Conservation (phyloP, 2,113 vertebrate genomes). For the Muntiacus muntjak region DNA sequence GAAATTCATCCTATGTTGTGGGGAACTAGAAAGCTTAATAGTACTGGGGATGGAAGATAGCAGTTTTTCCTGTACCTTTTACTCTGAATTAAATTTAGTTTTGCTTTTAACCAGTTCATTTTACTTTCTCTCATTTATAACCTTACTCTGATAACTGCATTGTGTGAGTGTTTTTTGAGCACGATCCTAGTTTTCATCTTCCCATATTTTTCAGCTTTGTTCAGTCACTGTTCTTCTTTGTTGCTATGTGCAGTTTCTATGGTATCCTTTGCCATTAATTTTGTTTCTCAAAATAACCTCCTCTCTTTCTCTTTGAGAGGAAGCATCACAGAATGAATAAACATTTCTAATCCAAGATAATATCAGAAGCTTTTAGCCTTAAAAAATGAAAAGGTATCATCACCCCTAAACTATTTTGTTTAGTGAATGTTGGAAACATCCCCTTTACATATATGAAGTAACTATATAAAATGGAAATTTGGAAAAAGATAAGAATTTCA, state of each 20-base stretch:
- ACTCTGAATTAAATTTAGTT: background rate
- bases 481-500: background rate
- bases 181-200: background rate
- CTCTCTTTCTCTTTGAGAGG: background rate
- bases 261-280: constrained; percentile 57
- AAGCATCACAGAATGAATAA: constrained; percentile 12
- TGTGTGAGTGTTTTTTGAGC: background rate
- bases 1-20: background rate
- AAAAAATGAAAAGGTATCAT: background rate
- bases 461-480: background rate
- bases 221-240: constrained; percentile 10
- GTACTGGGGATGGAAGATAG: background rate
- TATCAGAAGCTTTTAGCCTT: background rate
- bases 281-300: constrained; percentile 60
- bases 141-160: background rate
- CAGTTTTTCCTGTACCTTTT: background rate
- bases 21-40: background rate
- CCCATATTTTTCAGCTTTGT: background rate
- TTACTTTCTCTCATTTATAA: background rate
- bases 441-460: background rate
- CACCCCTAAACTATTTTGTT: background rate
- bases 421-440: background rate
- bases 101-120: background rate
- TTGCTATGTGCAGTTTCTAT: constrained; percentile 68
- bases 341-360: background rate